These are phyloP conservation scores for Trissoscelio sp. DNA, from an alignment of 2,888 invertebrate species.

Conservation along the genomic window DNA sequence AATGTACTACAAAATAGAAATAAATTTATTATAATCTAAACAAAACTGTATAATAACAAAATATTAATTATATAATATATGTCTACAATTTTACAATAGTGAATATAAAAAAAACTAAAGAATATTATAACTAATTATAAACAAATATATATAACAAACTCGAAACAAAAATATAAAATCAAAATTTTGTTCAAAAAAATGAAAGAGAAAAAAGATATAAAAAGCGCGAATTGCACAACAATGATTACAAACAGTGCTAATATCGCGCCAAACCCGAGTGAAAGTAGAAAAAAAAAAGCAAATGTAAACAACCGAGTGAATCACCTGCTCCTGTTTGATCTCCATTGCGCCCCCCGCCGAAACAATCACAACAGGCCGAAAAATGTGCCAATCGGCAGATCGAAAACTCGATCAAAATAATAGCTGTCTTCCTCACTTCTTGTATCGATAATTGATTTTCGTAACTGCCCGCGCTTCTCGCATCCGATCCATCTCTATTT, in stretches of 20 bases:
- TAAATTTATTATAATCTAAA: neutral
- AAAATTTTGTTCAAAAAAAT: neutral
- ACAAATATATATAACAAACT: too few relatives aligned
- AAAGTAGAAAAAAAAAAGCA: conserved; percentile 39
- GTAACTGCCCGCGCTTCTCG: conserved; percentile 33
- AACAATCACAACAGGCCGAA: too few relatives aligned
- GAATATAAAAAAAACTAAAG: too few relatives aligned
- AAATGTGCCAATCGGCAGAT: too few relatives aligned
- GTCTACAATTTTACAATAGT: too few relatives aligned
- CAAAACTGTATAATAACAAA: neutral
- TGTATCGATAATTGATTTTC: conserved; percentile 33
- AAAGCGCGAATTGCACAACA: conserved; percentile 32
- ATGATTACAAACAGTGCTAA: conserved; percentile 25
- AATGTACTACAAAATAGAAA: conserved; percentile 51
- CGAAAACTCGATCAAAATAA: too few relatives aligned
- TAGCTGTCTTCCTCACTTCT: too few relatives aligned
- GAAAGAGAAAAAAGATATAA: neutral
- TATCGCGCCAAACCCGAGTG: conserved; percentile 18
- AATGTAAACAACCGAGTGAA: conserved; percentile 25
- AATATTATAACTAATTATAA: too few relatives aligned
- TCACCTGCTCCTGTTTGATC: conserved; percentile 59
- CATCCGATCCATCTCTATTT: conserved; percentile 36
- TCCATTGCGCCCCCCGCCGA: too few relatives aligned
- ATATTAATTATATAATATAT: too few relatives aligned
- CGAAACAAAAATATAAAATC: too few relatives aligned